These are phyloP conservation scores for Coryphaenoides rupestris DNA, from an alignment of 2,113 vertebrate genomes.

Conservation along the genomic window DNA sequence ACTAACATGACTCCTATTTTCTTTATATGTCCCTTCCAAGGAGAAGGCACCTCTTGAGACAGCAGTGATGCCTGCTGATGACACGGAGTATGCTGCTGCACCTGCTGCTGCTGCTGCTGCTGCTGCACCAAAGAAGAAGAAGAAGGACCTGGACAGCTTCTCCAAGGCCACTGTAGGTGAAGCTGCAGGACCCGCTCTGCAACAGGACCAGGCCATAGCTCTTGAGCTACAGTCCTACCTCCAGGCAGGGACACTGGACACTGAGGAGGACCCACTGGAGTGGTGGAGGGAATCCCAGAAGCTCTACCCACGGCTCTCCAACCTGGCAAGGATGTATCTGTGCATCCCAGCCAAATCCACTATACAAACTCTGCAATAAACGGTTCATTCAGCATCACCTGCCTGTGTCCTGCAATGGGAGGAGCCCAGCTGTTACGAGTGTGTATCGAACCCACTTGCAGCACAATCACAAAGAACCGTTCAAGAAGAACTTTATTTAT, in stretches of 20 bases:
- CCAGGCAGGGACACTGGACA: background rate
- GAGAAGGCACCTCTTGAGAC: background rate
- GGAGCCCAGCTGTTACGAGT: no score
- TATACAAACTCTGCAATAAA: no score
- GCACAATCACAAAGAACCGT: no score
- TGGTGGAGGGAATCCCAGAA: slow-evolving; percentile 1
- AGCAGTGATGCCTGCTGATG: background rate
- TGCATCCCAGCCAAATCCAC: background rate
- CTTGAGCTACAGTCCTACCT: background rate
- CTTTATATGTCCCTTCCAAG: background rate
- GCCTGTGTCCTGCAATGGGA: no score
- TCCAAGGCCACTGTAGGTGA: background rate
- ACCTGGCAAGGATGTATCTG: background rate
- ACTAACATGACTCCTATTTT: slow-evolving; percentile 1
- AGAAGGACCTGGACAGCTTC: background rate
- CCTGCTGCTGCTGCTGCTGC: background rate
- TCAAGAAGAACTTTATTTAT: no score
- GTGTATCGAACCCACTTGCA: no score
- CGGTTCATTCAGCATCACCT: no score
- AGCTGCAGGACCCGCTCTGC: background rate
- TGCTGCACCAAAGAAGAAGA: background rate
- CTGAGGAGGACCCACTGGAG: slow-evolving; percentile 5
- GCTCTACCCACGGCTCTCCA: background rate
- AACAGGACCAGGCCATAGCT: slow-evolving; percentile 1
- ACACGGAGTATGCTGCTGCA: background rate